These are phyloP conservation scores for Ennomos fuscantarius DNA, from an alignment of 2,888 invertebrate genomes.

Conservation along the genomic window DNA sequence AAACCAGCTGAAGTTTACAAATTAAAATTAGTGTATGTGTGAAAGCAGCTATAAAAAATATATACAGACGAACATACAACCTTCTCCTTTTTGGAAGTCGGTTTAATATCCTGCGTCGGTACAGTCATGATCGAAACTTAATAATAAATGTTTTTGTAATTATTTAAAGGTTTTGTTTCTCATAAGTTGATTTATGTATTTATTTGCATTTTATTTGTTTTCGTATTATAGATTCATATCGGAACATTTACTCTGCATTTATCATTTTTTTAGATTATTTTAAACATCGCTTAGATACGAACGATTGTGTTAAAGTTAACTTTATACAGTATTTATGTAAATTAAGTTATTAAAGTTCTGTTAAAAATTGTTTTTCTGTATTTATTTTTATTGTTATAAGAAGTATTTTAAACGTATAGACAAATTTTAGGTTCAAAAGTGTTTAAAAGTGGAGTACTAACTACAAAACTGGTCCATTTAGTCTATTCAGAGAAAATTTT, in stretches of 20 bases:
- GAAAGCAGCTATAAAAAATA: too few species aligned
- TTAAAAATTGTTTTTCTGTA: conserved; percentile 57
- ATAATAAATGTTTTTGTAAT: neutral
- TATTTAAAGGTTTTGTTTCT: conserved; percentile 9
- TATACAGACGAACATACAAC: too few species aligned
- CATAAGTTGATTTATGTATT: conserved; percentile 21
- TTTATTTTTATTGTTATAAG: conserved; percentile 30
- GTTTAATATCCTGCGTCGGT: neutral
- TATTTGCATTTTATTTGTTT: conserved; percentile 37
- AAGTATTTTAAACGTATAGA: too few species aligned
- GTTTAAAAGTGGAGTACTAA: too few species aligned
- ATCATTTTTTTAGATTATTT: conserved; percentile 51
- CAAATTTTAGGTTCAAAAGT: too few species aligned
- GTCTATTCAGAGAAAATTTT: conserved; percentile 6
- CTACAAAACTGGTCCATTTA: too few species aligned
- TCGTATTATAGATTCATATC: conserved; percentile 51
- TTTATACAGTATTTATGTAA: conserved; percentile 58
- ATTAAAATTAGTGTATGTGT: too few species aligned
- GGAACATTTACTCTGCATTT: conserved; percentile 73
- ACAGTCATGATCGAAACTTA: conserved; percentile 19
- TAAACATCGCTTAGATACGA: conserved; percentile 45
- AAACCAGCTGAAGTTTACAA: too few species aligned
- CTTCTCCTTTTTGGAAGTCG: too few species aligned
- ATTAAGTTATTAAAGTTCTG: conserved; percentile 75
- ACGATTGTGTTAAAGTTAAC: conserved; percentile 39